Percentiles rank a stretch among this genome's conserved stretches.
These are phyloP conservation scores for Cepaea nemoralis DNA, from an alignment of 1,140 invertebrate species.

Conservation along the genomic window DNA sequence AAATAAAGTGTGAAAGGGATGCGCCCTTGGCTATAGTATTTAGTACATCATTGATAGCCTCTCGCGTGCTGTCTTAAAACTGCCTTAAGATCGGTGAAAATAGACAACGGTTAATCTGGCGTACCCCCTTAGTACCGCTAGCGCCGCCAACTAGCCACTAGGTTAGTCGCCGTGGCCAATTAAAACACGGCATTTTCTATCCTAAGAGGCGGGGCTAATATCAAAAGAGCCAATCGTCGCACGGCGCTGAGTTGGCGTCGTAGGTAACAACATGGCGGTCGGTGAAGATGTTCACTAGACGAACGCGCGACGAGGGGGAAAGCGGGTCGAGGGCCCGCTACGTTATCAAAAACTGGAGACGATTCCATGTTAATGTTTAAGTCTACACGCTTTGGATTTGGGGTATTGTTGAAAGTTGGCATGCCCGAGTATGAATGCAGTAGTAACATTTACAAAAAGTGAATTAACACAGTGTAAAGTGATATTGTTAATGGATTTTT, in stretches of 20 bases:
- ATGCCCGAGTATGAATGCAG: background rate
- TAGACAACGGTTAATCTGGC: background rate
- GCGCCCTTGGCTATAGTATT: too few relatives aligned
- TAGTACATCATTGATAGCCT: background rate
- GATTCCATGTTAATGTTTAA: background rate
- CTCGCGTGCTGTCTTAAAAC: background rate
- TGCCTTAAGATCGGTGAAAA: background rate
- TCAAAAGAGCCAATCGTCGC: background rate
- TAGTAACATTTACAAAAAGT: background rate
- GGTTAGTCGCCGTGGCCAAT: background rate
- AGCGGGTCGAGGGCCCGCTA: slow-evolving; percentile 6
- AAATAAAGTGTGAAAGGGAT: too few relatives aligned
- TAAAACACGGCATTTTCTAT: background rate
- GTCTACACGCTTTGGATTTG: background rate
- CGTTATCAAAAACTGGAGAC: background rate
- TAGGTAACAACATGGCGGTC: slow-evolving; percentile 8
- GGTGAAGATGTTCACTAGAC: background rate
- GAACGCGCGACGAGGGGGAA: background rate
- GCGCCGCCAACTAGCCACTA: slow-evolving; percentile 1
- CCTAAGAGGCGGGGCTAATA: background rate
- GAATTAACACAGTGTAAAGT: background rate
- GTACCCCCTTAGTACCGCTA: background rate
- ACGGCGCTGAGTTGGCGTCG: background rate
- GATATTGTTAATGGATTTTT: background rate
- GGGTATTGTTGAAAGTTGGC: slow-evolving; percentile 4